Conservation (phyloP, 2,113 vertebrate genomes). For the Periophthalmus modestus region DNA sequence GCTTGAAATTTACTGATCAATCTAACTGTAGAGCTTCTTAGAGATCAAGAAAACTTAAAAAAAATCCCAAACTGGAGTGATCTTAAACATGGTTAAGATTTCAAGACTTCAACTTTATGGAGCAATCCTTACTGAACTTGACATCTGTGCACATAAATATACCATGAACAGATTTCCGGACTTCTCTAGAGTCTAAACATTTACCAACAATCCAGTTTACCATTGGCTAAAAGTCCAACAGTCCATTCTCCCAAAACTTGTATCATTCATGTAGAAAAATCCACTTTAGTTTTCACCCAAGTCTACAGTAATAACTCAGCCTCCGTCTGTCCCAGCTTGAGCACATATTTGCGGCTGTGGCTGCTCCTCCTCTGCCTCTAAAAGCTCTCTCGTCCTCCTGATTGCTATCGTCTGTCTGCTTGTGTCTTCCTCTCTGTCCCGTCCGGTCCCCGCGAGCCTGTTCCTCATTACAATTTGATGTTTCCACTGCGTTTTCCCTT, state of each 20-base stretch:
- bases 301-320: not conserved
- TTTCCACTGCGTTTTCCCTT: constrained; percentile 56
- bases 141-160: not conserved
- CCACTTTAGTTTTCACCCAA: not conserved
- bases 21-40: too few species aligned
- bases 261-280: not conserved
- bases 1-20: too few species aligned
- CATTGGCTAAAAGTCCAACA: not conserved
- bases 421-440: constrained; percentile 21
- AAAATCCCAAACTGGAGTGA: too few species aligned
- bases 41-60: too few species aligned
- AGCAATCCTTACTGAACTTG: not conserved
- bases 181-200: not conserved
- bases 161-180: not conserved
- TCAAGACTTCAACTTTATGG: not conserved
- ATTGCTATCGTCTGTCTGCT: constrained; percentile 38
- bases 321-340: not conserved
- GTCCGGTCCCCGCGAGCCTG: constrained; percentile 37
- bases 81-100: not conserved
- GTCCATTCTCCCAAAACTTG: not conserved
- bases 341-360: constrained; percentile 47
- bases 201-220: not conserved
- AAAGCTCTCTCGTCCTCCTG: constrained; percentile 48
- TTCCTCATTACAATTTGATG: constrained; percentile 70
- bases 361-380: constrained; percentile 57